Percentiles rank a stretch among this genome's conserved stretches.
Evolutionary conservation across 2,888 invertebrate genomes (phyloP).

Genomic region (Hydrotaea diabolus): DNA sequence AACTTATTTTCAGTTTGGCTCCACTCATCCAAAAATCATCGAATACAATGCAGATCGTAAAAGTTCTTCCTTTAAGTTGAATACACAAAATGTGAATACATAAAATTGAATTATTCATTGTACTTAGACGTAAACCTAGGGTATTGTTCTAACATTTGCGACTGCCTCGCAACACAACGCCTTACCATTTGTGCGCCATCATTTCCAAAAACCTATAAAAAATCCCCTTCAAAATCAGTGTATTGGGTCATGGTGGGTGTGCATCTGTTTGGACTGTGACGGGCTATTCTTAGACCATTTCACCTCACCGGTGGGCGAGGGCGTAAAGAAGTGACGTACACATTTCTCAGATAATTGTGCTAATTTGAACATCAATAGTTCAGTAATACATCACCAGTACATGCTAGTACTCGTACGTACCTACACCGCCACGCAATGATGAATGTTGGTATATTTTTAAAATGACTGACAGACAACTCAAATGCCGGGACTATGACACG

Average conservation of each 20-base stretch:
- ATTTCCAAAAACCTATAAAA: conserved; percentile 31
- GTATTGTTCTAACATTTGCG: background rate
- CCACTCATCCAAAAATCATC: too few relatives aligned
- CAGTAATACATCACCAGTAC: background rate
- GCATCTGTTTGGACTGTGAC: background rate
- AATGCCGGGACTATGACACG: conserved; percentile 8
- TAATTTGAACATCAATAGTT: conserved; percentile 27
- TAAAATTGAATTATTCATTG: too few relatives aligned
- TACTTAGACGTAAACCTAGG: background rate
- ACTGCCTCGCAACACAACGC: background rate
- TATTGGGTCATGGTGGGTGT: conserved; percentile 21
- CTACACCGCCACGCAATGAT: background rate
- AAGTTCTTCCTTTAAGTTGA: too few relatives aligned
- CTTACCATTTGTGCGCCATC: background rate
- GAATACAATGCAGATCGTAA: too few relatives aligned
- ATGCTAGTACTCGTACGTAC: too few relatives aligned
- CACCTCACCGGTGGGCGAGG: conserved; percentile 1
- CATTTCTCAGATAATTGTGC: conserved; percentile 21
- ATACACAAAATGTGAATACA: too few relatives aligned
- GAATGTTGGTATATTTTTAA: conserved; percentile 21
- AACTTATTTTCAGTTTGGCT: too few relatives aligned
- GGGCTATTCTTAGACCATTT: conserved; percentile 18
- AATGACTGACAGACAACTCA: background rate
- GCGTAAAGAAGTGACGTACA: conserved; percentile 20
- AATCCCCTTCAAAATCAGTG: background rate